These are phyloP conservation scores for Catharus ustulatus DNA, from an alignment of 2,797 vertebrate genomes.

Conservation along the genomic window DNA sequence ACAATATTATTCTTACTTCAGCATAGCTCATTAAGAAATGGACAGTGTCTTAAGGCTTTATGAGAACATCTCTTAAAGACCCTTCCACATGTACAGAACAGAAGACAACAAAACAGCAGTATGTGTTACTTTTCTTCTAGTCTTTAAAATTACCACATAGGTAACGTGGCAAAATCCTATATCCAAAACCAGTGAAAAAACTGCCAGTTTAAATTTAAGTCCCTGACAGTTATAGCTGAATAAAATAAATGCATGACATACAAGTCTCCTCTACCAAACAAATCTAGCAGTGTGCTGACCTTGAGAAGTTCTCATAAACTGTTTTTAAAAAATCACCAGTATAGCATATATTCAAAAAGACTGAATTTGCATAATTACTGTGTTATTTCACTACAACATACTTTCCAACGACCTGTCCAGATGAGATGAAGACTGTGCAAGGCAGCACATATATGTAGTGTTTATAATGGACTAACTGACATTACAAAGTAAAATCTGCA, in stretches of 20 bases:
- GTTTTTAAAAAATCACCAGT: not conserved
- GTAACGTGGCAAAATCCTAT: not conserved
- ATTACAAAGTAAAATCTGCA: not conserved
- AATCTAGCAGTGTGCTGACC: not conserved
- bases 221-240: not conserved
- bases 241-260: not conserved
- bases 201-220: not conserved
- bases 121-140: not conserved
- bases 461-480: not conserved
- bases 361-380: not conserved
- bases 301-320: not conserved
- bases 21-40: not conserved
- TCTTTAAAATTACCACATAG: not conserved
- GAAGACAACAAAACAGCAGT: not conserved
- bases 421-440: not conserved
- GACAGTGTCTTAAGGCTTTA: not conserved
- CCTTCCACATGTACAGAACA: not conserved
- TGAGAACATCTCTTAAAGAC: not conserved
- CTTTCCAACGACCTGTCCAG: not conserved
- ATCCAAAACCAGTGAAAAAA: not conserved
- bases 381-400: not conserved
- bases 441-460: not conserved
- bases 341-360: not conserved
- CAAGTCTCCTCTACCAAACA: not conserved
- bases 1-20: not conserved